Conservation (phyloP, 2,888 invertebrate genomes). For the Lochmaea crataegi region DNA sequence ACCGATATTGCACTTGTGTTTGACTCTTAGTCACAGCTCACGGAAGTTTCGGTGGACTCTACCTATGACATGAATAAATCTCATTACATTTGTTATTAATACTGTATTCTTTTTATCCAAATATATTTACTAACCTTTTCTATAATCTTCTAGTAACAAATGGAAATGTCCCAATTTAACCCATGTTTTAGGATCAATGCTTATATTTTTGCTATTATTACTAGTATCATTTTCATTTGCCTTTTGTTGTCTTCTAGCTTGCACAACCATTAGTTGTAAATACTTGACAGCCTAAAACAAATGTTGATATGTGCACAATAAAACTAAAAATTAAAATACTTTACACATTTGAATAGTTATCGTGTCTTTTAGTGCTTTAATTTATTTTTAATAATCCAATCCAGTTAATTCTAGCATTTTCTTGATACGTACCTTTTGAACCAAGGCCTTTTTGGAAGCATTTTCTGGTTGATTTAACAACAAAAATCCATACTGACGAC, state of each 20-base stretch:
- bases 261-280: conserved; percentile 85
- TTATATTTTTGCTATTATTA: conserved; percentile 71
- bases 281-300: conserved; percentile 79
- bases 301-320: conserved; percentile 8
- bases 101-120: not conserved
- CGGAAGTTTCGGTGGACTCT: too few relatives aligned
- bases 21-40: too few relatives aligned
- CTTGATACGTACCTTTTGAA: conserved; percentile 73
- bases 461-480: conserved; percentile 85
- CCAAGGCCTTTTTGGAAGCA: conserved; percentile 81
- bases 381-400: too few relatives aligned
- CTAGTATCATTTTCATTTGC: conserved; percentile 60
- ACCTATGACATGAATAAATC: not conserved
- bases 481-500: conserved; percentile 92
- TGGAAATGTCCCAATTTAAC: conserved; percentile 97
- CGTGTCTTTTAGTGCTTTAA: too few relatives aligned
- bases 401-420: too few relatives aligned
- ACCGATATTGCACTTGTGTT: too few relatives aligned
- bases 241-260: conserved; percentile 76
- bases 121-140: conserved; percentile 79
- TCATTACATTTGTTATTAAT: not conserved
- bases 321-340: too few relatives aligned
- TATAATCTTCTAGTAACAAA: conserved; percentile 90
- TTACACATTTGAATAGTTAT: too few relatives aligned
- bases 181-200: conserved; percentile 90